A percentile compares a stretch with the other conserved stretches of the same genome.
phyloP scores from a whole-genome alignment of 1,140 invertebrate genomes.

The Drosophila azteca region DNA sequence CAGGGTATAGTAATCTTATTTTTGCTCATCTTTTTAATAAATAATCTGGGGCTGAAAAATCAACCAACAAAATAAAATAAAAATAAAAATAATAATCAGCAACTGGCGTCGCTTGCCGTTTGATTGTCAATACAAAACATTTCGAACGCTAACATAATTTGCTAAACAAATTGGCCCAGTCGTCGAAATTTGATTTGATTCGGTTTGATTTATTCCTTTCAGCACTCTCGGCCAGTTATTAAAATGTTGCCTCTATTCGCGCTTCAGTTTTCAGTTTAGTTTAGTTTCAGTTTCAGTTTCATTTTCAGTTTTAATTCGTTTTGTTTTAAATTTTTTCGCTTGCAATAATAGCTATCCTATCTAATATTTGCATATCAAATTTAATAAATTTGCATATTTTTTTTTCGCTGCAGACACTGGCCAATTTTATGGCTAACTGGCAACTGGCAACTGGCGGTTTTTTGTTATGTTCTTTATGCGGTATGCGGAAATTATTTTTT shows the following conservation, averaged over 20 bases:
- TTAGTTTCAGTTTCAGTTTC: slow-evolving; percentile 22
- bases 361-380: slow-evolving; percentile 72
- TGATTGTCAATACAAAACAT: slow-evolving; percentile 58
- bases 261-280: slow-evolving; percentile 34
- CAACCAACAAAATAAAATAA: slow-evolving; percentile 26
- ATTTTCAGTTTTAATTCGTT: slow-evolving; percentile 18
- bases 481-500: slow-evolving; percentile 67
- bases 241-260: slow-evolving; percentile 47
- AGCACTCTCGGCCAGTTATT: slow-evolving; percentile 48
- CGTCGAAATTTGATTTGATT: slow-evolving; percentile 66
- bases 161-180: slow-evolving; percentile 62
- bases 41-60: slow-evolving; percentile 44
- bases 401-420: slow-evolving; percentile 26
- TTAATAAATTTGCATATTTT: slow-evolving; percentile 65
- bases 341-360: slow-evolving; percentile 72
- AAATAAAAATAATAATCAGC: slow-evolving; percentile 32
- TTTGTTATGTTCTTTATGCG: slow-evolving; percentile 21
- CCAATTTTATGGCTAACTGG: slow-evolving; percentile 44
- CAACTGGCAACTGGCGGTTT: slow-evolving; percentile 5
- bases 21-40: slow-evolving; percentile 42
- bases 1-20: slow-evolving; percentile 21
- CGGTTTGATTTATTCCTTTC: slow-evolving; percentile 65
- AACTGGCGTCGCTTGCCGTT: slow-evolving; percentile 41
- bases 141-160: slow-evolving; percentile 68
- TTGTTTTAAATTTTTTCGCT: slow-evolving; percentile 12